Percentiles rank a stretch among this genome's conserved stretches.
Evolutionary conservation across 1,140 invertebrate genomes (phyloP).

Genomic region (Drosophila lacteicornis): DNA sequence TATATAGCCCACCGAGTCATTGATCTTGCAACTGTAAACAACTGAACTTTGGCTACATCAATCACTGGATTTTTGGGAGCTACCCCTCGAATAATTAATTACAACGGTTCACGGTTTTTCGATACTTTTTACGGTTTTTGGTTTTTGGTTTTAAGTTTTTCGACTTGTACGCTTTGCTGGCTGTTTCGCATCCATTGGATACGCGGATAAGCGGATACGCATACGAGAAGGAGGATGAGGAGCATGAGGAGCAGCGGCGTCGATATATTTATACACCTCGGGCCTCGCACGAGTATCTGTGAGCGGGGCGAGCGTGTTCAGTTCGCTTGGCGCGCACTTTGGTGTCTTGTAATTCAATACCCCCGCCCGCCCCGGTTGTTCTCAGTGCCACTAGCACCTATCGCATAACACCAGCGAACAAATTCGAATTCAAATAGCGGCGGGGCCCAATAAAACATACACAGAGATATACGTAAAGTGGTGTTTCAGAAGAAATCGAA

Average conservation of each 20-base stretch:
- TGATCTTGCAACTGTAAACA: constrained; percentile 55
- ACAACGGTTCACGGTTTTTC: constrained; percentile 32
- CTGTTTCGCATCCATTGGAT: constrained; percentile 80
- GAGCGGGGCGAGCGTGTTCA: constrained; percentile 63
- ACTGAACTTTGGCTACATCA: constrained; percentile 46
- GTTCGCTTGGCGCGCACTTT: constrained; percentile 80
- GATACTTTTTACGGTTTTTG: constrained; percentile 16
- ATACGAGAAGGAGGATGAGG: background rate
- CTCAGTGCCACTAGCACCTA: constrained; percentile 68
- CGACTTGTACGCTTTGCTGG: constrained; percentile 63
- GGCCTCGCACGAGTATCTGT: constrained; percentile 30
- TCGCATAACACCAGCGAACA: constrained; percentile 70
- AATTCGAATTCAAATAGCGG: constrained; percentile 53
- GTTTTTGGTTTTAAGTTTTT: constrained; percentile 29
- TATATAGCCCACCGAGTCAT: constrained; percentile 35
- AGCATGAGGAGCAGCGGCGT: constrained; percentile 3
- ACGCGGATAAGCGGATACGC: constrained; percentile 47
- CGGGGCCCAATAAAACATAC: constrained; percentile 47
- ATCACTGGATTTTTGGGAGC: constrained; percentile 33
- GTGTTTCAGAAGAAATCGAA: constrained; percentile 26
- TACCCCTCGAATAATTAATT: constrained; percentile 64
- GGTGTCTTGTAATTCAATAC: constrained; percentile 83
- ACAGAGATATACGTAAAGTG: constrained; percentile 20
- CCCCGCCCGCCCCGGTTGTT: constrained; percentile 50
- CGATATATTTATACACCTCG: constrained; percentile 78